A percentile compares a stretch with the other conserved stretches of the same genome.
phyloP scores from a whole-genome alignment of 2,797 vertebrate species.

The Tapirus indicus region DNA sequence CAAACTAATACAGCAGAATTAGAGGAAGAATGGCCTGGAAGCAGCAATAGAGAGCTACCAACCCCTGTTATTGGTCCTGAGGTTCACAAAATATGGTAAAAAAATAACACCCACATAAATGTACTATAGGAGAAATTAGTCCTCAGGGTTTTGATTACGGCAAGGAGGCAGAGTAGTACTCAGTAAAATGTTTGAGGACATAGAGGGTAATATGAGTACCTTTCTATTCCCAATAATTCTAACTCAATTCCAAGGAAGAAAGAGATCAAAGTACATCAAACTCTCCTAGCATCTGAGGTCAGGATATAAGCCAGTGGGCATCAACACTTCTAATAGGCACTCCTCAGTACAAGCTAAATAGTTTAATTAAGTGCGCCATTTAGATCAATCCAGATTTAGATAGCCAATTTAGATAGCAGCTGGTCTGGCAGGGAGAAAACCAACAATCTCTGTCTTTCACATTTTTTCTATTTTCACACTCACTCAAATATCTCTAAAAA shows the following conservation, averaged over 20 bases:
- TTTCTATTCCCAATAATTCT: constrained; percentile 12
- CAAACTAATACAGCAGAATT: background rate
- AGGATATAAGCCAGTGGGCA: background rate
- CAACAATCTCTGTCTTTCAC: background rate
- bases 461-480: background rate
- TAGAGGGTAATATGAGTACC: background rate
- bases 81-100: background rate
- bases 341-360: background rate
- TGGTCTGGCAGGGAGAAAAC: background rate
- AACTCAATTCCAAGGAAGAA: background rate
- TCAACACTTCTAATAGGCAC: background rate
- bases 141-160: background rate
- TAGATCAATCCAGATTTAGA: constrained; percentile 57
- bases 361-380: constrained; percentile 44
- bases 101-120: background rate
- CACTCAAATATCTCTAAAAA: background rate
- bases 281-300: background rate
- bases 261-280: constrained; percentile 11
- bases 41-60: background rate
- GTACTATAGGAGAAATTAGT: background rate
- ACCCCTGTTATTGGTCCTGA: background rate
- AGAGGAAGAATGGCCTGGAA: background rate
- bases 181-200: background rate
- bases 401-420: constrained; percentile 29
- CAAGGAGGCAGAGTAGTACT: background rate